Evolutionary conservation across 2,888 invertebrate genomes (phyloP).

Genomic region (Orchestes rusci): DNA sequence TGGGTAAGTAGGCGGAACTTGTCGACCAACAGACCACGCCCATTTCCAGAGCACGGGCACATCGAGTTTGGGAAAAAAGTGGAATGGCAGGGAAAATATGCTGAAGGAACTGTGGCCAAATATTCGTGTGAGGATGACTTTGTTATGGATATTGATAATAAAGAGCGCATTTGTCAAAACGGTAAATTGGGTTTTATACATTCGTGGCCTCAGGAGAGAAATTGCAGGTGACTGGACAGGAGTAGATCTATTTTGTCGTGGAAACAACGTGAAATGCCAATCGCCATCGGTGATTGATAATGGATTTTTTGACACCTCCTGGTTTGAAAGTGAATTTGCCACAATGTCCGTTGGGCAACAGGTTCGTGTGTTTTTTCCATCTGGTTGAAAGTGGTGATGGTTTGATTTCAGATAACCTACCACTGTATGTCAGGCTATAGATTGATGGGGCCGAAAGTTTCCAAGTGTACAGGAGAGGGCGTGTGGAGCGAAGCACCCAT

Average conservation of each 20-base stretch:
- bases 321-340: constrained; percentile 6
- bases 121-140: constrained; percentile 39
- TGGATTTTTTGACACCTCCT: constrained; percentile 3
- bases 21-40: not conserved
- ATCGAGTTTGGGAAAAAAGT: constrained; percentile 6
- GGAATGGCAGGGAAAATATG: constrained; percentile 30
- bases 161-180: constrained; percentile 40
- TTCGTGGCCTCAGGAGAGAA: too few species aligned
- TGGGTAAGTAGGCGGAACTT: constrained; percentile 17
- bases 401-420: constrained; percentile 1
- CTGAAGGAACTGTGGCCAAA: constrained; percentile 38
- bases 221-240: not conserved
- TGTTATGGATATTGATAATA: constrained; percentile 35
- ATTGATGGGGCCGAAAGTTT: not conserved
- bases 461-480: not conserved
- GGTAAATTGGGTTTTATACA: constrained; percentile 5
- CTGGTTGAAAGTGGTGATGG: too few species aligned
- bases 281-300: not conserved
- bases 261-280: not conserved
- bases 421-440: not conserved
- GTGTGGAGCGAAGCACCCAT: not conserved
- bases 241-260: not conserved
- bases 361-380: not conserved
- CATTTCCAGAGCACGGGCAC: constrained; percentile 22
- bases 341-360: constrained; percentile 1